Evolutionary conservation across 2,797 vertebrate genomes (phyloP).

Genomic region (Sebastes alutus): DNA sequence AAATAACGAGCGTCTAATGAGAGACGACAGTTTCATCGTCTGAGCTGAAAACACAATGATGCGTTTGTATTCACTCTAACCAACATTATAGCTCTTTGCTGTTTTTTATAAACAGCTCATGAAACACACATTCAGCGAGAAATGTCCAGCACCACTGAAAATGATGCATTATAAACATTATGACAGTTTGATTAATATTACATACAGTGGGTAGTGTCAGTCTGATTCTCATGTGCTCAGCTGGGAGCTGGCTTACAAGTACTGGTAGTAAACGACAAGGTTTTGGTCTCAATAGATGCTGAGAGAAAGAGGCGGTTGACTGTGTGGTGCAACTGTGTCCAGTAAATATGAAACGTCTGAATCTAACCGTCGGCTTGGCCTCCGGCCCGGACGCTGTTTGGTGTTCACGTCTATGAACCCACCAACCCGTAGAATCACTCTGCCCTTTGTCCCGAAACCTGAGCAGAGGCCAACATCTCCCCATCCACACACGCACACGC

Average conservation of each 20-base stretch:
- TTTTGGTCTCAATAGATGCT: background rate
- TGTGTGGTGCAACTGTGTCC: background rate
- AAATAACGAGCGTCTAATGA: constrained; percentile 51
- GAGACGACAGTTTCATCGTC: background rate
- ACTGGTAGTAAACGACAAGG: background rate
- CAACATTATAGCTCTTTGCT: background rate
- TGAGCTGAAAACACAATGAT: constrained; percentile 35
- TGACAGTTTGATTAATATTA: background rate
- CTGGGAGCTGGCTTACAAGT: background rate
- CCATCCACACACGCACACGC: constrained; percentile 33
- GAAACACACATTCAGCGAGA: background rate
- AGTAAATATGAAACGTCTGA: constrained; percentile 10
- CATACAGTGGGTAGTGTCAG: background rate
- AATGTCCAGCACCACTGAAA: background rate
- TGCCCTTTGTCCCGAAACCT: constrained; percentile 62
- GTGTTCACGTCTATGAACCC: background rate
- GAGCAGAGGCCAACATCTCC: constrained; percentile 60
- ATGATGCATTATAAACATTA: background rate
- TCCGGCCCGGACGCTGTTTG: constrained; percentile 10
- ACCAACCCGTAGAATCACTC: constrained; percentile 12
- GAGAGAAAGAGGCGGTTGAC: background rate
- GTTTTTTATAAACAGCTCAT: background rate
- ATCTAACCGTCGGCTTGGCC: constrained; percentile 21
- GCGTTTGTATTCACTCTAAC: constrained; percentile 27
- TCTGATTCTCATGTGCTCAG: background rate